These are phyloP conservation scores for Cetonia aurata DNA, from an alignment of 2,888 invertebrate genomes.

Conservation along the genomic window DNA sequence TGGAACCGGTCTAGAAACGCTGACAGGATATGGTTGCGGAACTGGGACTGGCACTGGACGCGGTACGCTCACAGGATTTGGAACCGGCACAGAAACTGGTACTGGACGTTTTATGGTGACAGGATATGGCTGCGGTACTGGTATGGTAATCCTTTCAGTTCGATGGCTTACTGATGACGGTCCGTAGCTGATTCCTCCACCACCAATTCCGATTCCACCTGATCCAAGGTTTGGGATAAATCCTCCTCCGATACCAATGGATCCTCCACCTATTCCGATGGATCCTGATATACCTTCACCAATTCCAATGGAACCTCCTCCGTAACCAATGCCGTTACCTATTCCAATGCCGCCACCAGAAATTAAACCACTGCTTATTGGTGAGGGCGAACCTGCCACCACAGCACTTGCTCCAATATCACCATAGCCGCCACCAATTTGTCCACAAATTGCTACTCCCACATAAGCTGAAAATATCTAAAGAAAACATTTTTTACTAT, in stretches of 20 bases:
- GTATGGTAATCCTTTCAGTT: slow-evolving; percentile 55
- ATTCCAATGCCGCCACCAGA: slow-evolving; percentile 7
- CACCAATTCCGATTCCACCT: slow-evolving; percentile 11
- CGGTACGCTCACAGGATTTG: slow-evolving; percentile 56
- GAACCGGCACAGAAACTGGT: slow-evolving; percentile 60
- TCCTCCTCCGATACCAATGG: slow-evolving; percentile 36
- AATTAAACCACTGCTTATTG: background rate
- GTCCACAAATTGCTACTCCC: slow-evolving; percentile 22
- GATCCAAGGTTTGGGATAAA: background rate
- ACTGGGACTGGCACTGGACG: slow-evolving; percentile 54
- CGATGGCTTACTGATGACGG: slow-evolving; percentile 58
- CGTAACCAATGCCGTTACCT: too few relatives aligned
- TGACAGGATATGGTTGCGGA: slow-evolving; percentile 53
- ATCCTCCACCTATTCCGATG: background rate
- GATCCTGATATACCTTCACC: too few relatives aligned
- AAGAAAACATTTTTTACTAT: slow-evolving; percentile 4
- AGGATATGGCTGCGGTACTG: slow-evolving; percentile 59
- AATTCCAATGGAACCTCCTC: too few relatives aligned
- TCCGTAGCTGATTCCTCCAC: slow-evolving; percentile 47
- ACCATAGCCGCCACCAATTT: slow-evolving; percentile 37
- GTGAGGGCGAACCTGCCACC: slow-evolving; percentile 2
- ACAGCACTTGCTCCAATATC: slow-evolving; percentile 15
- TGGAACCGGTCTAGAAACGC: slow-evolving; percentile 54
- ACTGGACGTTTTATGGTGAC: slow-evolving; percentile 59
- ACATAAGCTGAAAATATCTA: slow-evolving; percentile 28